Evolutionary conservation across 2,888 invertebrate genomes (phyloP).

Genomic region (Lepas anatifera): DNA sequence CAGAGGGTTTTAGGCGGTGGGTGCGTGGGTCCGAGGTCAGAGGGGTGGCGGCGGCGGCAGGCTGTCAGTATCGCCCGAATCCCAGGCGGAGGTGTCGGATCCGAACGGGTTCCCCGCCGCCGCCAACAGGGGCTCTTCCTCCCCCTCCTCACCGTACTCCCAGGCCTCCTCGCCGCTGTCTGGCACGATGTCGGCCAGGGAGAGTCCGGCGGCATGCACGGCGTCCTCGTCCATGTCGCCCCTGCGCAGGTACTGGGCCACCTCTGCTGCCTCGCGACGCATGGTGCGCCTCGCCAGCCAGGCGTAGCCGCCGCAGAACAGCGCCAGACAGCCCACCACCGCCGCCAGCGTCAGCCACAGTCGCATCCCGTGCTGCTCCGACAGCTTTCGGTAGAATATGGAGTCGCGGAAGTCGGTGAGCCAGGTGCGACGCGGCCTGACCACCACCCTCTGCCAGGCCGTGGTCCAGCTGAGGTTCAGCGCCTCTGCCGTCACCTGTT

Average conservation of each 20-base stretch:
- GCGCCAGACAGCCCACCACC: background rate
- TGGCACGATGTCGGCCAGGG: background rate
- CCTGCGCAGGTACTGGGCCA: background rate
- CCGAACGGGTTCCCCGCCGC: background rate
- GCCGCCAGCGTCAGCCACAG: background rate
- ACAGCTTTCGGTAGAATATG: conserved; percentile 9
- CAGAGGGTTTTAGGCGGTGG: too few species aligned
- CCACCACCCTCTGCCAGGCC: conserved; percentile 3
- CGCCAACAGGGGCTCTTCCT: background rate
- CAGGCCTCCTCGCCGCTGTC: too few species aligned
- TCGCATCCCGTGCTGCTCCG: background rate
- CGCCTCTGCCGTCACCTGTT: background rate
- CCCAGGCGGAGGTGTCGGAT: background rate
- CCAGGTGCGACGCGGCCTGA: conserved; percentile 6
- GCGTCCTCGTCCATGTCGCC: background rate
- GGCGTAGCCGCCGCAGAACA: background rate
- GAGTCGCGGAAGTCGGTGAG: background rate
- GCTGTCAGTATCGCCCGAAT: background rate
- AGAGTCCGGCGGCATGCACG: background rate
- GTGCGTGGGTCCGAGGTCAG: too few species aligned
- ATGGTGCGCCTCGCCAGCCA: conserved; percentile 2
- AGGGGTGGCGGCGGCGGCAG: background rate
- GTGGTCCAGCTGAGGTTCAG: conserved; percentile 4
- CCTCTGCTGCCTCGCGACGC: background rate
- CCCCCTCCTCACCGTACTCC: background rate